Percentiles rank a stretch among this genome's conserved stretches.
These are phyloP conservation scores for Salminus brasiliensis DNA, from an alignment of 2,113 vertebrate species.

Conservation along the genomic window DNA sequence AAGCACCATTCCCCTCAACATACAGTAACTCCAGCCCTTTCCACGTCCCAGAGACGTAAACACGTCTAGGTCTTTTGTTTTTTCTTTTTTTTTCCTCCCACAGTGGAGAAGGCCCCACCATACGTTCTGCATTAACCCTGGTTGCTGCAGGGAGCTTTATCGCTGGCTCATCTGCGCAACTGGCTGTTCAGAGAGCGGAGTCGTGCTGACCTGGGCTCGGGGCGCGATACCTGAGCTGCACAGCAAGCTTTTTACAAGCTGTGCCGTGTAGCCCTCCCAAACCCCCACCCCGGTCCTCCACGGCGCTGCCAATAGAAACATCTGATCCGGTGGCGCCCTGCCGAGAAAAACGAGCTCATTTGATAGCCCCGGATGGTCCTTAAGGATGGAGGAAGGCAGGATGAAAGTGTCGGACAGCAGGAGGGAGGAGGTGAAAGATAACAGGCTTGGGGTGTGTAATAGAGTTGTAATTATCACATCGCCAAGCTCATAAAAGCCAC, in stretches of 20 bases:
- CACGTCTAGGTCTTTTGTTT: not conserved
- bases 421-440: conserved; percentile 37
- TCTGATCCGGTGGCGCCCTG: conserved; percentile 45
- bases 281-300: conserved; percentile 19
- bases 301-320: conserved; percentile 39
- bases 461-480: conserved; percentile 46
- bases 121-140: conserved; percentile 37
- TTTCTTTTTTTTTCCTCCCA: not conserved
- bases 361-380: conserved; percentile 31
- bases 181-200: conserved; percentile 36
- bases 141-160: conserved; percentile 38
- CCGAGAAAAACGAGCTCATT: conserved; percentile 38
- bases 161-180: conserved; percentile 40
- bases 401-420: conserved; percentile 35
- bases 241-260: conserved; percentile 51
- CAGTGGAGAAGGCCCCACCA: conserved; percentile 13
- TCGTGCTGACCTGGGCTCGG: conserved; percentile 36
- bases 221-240: conserved; percentile 41
- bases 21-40: not conserved
- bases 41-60: not conserved
- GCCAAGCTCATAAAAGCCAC: conserved; percentile 16
- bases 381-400: conserved; percentile 19
- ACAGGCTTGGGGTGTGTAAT: conserved; percentile 24
- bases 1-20: not conserved
- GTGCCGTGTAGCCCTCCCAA: conserved; percentile 4